A percentile compares a stretch with the other conserved stretches of the same genome.
These are phyloP conservation scores for Hycleus cichorii DNA, from an alignment of 1,140 invertebrate species.

Conservation along the genomic window DNA sequence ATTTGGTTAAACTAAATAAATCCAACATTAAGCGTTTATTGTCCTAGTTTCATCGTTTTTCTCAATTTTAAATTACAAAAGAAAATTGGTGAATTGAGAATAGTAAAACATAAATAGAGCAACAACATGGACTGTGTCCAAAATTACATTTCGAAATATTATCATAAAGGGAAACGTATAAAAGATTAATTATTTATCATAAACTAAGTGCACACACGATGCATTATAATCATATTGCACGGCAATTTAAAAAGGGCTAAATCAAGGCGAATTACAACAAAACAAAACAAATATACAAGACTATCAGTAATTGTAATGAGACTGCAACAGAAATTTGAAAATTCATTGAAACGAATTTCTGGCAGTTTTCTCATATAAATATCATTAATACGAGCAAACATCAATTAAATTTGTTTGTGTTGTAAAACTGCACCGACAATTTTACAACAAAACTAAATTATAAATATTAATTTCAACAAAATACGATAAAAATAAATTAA, in stretches of 20 bases:
- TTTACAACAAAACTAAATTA: too few relatives aligned
- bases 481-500: conserved; percentile 4
- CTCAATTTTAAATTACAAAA: too few relatives aligned
- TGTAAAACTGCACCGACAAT: not conserved
- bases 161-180: conserved; percentile 6
- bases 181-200: conserved; percentile 4
- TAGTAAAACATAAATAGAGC: conserved; percentile 10
- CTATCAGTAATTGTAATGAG: not conserved
- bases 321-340: not conserved
- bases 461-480: too few relatives aligned
- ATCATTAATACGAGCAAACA: not conserved
- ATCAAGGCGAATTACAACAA: not conserved
- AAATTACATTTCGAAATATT: conserved; percentile 9
- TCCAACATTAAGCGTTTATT: conserved; percentile 20
- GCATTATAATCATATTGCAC: conserved; percentile 17
- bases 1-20: conserved; percentile 10
- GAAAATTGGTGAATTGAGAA: too few relatives aligned
- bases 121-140: conserved; percentile 8
- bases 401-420: not conserved
- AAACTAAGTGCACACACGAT: conserved; percentile 11
- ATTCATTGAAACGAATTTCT: not conserved
- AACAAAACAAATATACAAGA: conserved; percentile 1
- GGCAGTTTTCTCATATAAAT: not conserved
- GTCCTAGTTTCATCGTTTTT: conserved; percentile 2
- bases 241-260: conserved; percentile 15